These are phyloP conservation scores for Catamblyrhynchus diadema DNA, from an alignment of 2,797 vertebrate genomes.

Conservation along the genomic window DNA sequence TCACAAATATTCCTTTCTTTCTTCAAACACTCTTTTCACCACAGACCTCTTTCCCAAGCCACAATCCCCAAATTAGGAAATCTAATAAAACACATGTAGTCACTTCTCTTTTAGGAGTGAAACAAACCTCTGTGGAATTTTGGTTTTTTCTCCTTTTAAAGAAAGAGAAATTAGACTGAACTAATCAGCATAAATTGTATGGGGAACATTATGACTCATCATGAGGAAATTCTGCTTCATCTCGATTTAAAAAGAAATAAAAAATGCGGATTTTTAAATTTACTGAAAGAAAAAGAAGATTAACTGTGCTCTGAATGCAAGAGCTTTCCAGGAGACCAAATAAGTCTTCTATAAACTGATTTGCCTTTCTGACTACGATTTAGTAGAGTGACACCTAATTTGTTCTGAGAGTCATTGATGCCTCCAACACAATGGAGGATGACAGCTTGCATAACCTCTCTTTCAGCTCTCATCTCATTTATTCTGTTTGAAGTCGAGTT, in stretches of 20 bases:
- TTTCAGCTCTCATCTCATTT: slow-evolving; percentile 79
- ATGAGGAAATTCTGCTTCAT: slow-evolving; percentile 47
- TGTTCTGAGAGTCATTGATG: slow-evolving; percentile 76
- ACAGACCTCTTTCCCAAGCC: background rate
- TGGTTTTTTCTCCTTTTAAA: background rate
- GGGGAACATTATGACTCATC: slow-evolving; percentile 13
- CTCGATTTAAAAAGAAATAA: slow-evolving; percentile 22
- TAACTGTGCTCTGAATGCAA: slow-evolving; percentile 60
- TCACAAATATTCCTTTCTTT: background rate
- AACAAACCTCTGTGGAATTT: background rate
- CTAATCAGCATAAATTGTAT: slow-evolving; percentile 38
- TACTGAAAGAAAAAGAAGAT: slow-evolving; percentile 63
- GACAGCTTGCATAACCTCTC: slow-evolving; percentile 81
- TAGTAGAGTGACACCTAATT: slow-evolving; percentile 79
- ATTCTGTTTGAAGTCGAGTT: slow-evolving; percentile 79
- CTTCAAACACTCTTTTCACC: background rate
- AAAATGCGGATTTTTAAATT: slow-evolving; percentile 49
- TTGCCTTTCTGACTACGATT: slow-evolving; percentile 77
- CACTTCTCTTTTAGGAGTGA: background rate
- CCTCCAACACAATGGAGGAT: slow-evolving; percentile 76
- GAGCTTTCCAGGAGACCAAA: slow-evolving; percentile 71
- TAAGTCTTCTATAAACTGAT: slow-evolving; percentile 78
- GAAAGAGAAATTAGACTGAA: slow-evolving; percentile 48
- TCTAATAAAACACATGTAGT: background rate
- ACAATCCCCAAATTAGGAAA: slow-evolving; percentile 38